A percentile compares a stretch with the other conserved stretches of the same genome.
These are phyloP conservation scores for Rhinolophus sinicus DNA, from an alignment of 2,113 vertebrate species.

Conservation along the genomic window DNA sequence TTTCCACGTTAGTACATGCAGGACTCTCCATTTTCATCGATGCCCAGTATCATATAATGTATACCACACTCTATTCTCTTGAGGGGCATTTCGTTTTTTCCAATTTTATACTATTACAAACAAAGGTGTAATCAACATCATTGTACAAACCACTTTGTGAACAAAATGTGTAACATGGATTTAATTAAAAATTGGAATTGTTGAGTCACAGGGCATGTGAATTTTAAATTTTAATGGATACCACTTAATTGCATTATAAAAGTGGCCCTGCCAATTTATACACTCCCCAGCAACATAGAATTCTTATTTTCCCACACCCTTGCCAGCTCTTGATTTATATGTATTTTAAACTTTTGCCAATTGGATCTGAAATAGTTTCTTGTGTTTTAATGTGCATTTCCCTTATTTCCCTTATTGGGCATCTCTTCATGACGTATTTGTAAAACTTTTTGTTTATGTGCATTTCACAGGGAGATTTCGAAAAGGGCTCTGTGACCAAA, in stretches of 20 bases:
- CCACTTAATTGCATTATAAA: neutral
- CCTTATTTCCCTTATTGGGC: neutral
- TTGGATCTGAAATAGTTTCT: neutral
- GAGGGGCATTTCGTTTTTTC: conserved; percentile 1
- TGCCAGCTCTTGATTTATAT: neutral
- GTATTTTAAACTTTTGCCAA: neutral
- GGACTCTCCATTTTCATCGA: neutral
- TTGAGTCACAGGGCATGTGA: neutral
- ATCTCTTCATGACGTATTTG: neutral
- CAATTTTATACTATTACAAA: neutral
- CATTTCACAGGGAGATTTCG: neutral
- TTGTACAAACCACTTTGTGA: neutral
- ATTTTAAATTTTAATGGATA: neutral
- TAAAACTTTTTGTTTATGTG: neutral
- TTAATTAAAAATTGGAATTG: conserved; percentile 18
- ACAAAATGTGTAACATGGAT: neutral
- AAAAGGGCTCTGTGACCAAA: neutral
- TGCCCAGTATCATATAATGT: neutral
- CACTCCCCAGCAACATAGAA: neutral
- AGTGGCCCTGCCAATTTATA: neutral
- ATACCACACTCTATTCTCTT: neutral
- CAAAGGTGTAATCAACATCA: neutral
- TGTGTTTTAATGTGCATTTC: neutral
- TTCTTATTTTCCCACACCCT: neutral
- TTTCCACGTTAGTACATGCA: neutral